Conservation (phyloP, 2,888 invertebrate genomes). For the Sphaerophoria rueppellii region DNA sequence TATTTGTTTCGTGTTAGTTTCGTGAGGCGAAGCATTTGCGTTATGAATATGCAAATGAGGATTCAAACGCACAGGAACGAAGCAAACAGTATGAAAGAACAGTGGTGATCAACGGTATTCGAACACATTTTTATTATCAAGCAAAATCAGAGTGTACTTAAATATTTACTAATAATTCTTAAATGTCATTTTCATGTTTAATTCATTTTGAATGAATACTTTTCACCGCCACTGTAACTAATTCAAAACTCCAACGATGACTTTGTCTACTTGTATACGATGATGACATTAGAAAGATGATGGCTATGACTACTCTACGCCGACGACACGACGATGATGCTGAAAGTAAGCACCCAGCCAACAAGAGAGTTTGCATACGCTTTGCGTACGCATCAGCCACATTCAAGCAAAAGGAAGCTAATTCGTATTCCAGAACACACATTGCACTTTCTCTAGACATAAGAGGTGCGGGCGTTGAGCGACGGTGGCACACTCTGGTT, state of each 20-base stretch:
- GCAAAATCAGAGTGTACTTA: not conserved
- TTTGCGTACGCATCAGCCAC: conserved; percentile 13
- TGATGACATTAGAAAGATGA: conserved; percentile 25
- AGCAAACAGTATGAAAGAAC: not conserved
- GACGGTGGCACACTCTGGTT: not conserved
- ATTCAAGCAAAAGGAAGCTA: conserved; percentile 36
- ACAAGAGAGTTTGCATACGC: not conserved
- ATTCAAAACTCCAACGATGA: conserved; percentile 10
- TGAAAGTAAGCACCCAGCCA: conserved; percentile 43
- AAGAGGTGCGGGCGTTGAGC: not conserved
- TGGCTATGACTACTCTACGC: conserved; percentile 2
- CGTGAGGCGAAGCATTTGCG: conserved; percentile 35
- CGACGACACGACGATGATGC: conserved; percentile 13
- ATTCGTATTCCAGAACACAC: conserved; percentile 56
- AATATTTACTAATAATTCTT: not conserved
- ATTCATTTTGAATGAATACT: not conserved
- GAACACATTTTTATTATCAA: not conserved
- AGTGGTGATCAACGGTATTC: not conserved
- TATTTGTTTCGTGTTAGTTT: conserved; percentile 29
- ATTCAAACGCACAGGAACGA: conserved; percentile 47
- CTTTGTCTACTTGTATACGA: not conserved
- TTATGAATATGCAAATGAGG: conserved; percentile 69
- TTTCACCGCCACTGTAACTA: not conserved
- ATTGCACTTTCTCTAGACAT: conserved; percentile 41
- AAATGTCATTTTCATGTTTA: not conserved